These are phyloP conservation scores for Hepsetus odoe DNA, from an alignment of 2,113 vertebrate species.

Conservation along the genomic window DNA sequence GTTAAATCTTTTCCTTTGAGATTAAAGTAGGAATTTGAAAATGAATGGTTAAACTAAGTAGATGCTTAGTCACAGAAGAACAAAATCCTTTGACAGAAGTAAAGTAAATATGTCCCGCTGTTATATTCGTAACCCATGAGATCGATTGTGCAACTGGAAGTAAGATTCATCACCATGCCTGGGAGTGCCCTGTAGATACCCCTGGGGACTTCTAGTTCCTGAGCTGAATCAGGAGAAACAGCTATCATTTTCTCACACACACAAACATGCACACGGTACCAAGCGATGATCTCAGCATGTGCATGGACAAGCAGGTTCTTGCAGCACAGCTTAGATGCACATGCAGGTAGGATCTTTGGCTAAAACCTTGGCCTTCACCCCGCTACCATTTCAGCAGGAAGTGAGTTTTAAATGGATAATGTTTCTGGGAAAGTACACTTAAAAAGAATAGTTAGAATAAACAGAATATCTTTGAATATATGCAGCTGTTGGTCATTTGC, in stretches of 20 bases:
- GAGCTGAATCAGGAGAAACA: conserved; percentile 34
- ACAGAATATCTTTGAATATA: no score
- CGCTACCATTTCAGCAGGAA: no score
- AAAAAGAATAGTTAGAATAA: no score
- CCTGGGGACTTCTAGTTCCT: conserved; percentile 10
- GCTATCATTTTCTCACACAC: conserved; percentile 7
- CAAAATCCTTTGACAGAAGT: neutral
- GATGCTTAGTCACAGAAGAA: neutral
- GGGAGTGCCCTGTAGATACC: conserved; percentile 26
- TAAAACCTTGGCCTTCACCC: neutral
- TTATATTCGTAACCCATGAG: neutral
- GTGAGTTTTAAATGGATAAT: neutral
- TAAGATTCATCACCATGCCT: conserved; percentile 12
- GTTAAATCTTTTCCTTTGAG: no score
- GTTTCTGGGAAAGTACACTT: neutral
- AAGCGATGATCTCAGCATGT: conserved; percentile 17
- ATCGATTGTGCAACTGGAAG: conserved; percentile 25
- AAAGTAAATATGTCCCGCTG: neutral
- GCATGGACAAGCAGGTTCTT: conserved; percentile 24
- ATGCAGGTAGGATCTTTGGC: neutral
- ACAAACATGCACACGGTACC: neutral
- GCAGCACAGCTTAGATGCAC: neutral
- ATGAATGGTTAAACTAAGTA: no score
- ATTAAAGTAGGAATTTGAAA: no score
- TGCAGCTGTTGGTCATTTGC: neutral